These are phyloP conservation scores for Danaus plexippus DNA, from an alignment of 1,140 invertebrate species.

Conservation along the genomic window DNA sequence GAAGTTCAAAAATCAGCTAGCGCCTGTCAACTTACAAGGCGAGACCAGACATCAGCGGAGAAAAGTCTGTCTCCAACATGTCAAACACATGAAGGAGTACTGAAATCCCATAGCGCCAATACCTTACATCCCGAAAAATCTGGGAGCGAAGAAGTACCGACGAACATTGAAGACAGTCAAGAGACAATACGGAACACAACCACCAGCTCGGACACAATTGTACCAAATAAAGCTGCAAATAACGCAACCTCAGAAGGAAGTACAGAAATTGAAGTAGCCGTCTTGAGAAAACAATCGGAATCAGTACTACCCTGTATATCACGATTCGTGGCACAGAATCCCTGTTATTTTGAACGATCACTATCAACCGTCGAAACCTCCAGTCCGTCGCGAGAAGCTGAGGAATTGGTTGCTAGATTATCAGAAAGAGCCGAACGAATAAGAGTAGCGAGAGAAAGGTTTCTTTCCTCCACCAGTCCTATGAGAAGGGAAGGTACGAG, in stretches of 20 bases:
- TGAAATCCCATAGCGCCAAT: constrained; percentile 61
- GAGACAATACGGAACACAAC: constrained; percentile 35
- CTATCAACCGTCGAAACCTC: constrained; percentile 41
- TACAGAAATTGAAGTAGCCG: constrained; percentile 19
- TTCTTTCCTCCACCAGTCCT: constrained; percentile 60
- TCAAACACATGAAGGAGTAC: constrained; percentile 41
- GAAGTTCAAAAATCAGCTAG: constrained; percentile 75
- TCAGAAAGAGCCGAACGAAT: constrained; percentile 72
- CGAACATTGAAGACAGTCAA: constrained; percentile 35
- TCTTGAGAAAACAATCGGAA: constrained; percentile 48
- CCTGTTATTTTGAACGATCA: constrained; percentile 44
- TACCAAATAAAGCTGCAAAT: constrained; percentile 33
- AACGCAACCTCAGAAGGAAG: constrained; percentile 13
- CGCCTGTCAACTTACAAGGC: constrained; percentile 62
- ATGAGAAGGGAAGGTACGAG: constrained; percentile 56
- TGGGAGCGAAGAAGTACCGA: constrained; percentile 13
- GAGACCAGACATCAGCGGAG: constrained; percentile 47
- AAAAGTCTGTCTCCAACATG: constrained; percentile 41
- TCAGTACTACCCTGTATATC: constrained; percentile 38
- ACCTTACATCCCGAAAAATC: constrained; percentile 46
- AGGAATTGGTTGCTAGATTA: constrained; percentile 24
- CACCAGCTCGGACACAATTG: constrained; percentile 55
- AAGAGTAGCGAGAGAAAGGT: constrained; percentile 76
- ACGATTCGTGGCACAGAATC: constrained; percentile 37
- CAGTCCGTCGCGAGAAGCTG: constrained; percentile 17